These are phyloP conservation scores for Acromyrmex echinatior DNA, from an alignment of 1,140 invertebrate genomes.

Conservation along the genomic window DNA sequence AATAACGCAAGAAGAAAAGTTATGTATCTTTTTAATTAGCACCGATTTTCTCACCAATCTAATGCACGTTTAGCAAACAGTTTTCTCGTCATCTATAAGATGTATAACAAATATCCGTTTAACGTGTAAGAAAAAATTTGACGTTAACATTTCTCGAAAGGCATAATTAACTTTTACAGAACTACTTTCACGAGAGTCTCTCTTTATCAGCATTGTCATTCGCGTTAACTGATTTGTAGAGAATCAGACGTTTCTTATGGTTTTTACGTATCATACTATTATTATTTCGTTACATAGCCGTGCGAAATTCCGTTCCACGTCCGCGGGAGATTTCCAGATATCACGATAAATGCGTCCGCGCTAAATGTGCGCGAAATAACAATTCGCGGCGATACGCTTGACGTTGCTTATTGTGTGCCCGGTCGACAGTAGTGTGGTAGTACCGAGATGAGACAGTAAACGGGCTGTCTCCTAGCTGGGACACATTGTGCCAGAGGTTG, in stretches of 20 bases:
- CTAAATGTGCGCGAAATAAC: conserved; percentile 41
- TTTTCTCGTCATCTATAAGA: background rate
- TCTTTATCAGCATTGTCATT: background rate
- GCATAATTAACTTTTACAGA: background rate
- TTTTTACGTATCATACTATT: background rate
- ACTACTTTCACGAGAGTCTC: background rate
- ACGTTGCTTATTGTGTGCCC: conserved; percentile 70
- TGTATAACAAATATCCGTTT: background rate
- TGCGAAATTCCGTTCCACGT: background rate
- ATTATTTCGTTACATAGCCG: background rate
- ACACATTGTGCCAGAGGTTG: conserved; percentile 63
- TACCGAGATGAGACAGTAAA: conserved; percentile 66
- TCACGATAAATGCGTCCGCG: background rate
- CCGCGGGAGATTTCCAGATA: conserved; percentile 41
- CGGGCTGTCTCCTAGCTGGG: conserved; percentile 67
- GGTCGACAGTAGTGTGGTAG: conserved; percentile 57
- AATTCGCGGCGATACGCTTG: conserved; percentile 66
- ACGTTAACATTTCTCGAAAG: background rate
- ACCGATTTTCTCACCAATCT: background rate
- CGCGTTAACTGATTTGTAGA: background rate
- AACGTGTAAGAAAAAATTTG: background rate
- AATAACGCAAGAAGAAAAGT: background rate
- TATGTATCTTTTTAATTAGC: background rate
- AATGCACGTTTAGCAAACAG: background rate
- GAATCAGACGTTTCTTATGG: background rate